Percentiles rank a stretch among this genome's conserved stretches.
Evolutionary conservation across 2,797 vertebrate genomes (phyloP).

Genomic region (Carcharodon carcharias): DNA sequence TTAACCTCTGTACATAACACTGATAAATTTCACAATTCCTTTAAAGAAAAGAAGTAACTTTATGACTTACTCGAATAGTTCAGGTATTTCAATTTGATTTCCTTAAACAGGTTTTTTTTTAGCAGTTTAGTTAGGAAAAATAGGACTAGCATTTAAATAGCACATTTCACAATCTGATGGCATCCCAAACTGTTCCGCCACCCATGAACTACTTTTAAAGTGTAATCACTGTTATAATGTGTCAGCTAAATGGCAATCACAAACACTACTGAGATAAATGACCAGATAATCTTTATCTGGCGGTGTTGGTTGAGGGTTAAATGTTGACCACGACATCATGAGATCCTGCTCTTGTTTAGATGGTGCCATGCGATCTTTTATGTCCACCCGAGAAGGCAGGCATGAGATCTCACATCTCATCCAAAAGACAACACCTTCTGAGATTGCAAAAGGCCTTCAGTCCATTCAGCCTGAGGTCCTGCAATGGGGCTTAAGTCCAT

Average conservation of each 20-base stretch:
- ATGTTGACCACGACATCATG: background rate
- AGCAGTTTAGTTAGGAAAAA: background rate
- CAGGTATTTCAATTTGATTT: background rate
- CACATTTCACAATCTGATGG: background rate
- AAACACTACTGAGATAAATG: background rate
- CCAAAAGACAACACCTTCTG: background rate
- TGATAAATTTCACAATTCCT: background rate
- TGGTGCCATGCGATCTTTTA: background rate
- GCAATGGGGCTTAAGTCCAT: background rate
- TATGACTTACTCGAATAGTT: background rate
- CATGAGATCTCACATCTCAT: background rate
- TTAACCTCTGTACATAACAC: background rate
- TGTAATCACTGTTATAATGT: background rate
- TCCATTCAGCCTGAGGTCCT: background rate
- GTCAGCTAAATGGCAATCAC: background rate
- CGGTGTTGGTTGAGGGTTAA: background rate
- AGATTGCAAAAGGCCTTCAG: background rate
- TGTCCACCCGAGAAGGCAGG: background rate
- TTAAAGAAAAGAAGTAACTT: background rate
- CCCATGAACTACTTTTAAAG: background rate
- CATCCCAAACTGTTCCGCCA: background rate
- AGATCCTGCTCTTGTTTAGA: background rate
- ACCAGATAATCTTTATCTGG: background rate
- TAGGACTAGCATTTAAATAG: background rate
- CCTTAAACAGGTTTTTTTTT: background rate